Conservation (phyloP, 2,113 vertebrate species). For the Onychostruthus taczanowskii region DNA sequence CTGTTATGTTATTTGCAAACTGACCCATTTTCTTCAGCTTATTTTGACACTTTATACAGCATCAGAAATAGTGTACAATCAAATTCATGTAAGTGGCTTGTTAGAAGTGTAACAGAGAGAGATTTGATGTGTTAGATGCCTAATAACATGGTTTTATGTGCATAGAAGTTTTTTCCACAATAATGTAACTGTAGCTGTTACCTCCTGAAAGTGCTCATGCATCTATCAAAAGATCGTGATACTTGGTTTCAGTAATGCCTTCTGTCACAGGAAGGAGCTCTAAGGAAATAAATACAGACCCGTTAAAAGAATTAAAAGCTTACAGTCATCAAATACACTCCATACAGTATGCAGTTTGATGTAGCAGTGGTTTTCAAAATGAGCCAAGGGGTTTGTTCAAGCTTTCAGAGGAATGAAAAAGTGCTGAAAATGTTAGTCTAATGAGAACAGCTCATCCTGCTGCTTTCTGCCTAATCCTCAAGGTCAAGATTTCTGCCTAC, state of each 20-base stretch:
- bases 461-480: not conserved
- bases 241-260: not conserved
- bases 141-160: not conserved
- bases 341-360: not conserved
- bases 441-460: not conserved
- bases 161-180: not conserved
- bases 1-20: not conserved
- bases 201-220: not conserved
- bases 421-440: not conserved
- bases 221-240: not conserved
- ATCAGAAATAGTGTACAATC: not conserved
- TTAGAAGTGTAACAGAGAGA: not conserved
- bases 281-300: not conserved
- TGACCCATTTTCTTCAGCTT: not conserved
- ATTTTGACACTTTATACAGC: not conserved
- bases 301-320: not conserved
- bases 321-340: not conserved
- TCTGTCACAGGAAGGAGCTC: not conserved
- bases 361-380: not conserved
- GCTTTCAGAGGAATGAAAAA: not conserved
- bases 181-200: not conserved
- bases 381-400: not conserved
- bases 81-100: not conserved
- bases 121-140: not conserved
- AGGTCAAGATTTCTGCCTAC: not conserved